These are phyloP conservation scores for Sigmodon hispidus DNA, from an alignment of 2,113 vertebrate species.

Conservation along the genomic window DNA sequence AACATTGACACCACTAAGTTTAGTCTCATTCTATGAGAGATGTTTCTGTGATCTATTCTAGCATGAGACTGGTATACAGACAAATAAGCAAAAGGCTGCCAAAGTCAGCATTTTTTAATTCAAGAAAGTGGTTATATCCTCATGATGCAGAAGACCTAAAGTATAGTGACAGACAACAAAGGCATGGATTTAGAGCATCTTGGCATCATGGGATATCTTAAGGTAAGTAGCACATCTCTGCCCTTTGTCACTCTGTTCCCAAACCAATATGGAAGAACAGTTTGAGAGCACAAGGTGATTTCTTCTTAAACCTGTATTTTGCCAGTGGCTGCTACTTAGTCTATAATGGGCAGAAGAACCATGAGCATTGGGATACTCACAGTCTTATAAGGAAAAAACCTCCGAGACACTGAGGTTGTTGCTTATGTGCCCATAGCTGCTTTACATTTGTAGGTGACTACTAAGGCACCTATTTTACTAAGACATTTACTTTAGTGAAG, in stretches of 20 bases:
- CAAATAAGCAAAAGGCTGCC: too few relatives aligned
- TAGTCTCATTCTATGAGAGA: background rate
- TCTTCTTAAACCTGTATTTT: conserved; percentile 94
- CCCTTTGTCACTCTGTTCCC: background rate
- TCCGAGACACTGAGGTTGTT: background rate
- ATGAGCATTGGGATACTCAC: background rate
- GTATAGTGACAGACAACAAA: background rate
- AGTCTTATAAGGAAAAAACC: background rate
- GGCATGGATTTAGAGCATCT: accelerated
- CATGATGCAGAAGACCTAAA: background rate
- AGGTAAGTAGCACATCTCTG: accelerated
- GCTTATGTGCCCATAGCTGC: background rate
- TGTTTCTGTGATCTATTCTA: background rate
- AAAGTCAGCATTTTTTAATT: background rate
- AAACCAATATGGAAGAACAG: conserved; percentile 94
- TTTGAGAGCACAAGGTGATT: conserved; percentile 91
- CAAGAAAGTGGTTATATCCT: background rate
- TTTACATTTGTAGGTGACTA: background rate
- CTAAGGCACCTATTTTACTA: background rate
- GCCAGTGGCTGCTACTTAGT: conserved; percentile 92
- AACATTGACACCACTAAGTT: accelerated
- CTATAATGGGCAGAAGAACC: conserved; percentile 90
- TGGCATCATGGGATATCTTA: background rate
- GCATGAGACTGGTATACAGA: background rate
- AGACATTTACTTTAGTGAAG: background rate